Percentiles rank a stretch among this genome's conserved stretches.
Conservation (phyloP, 2,113 vertebrate species). For the Rhabdomys dilectus region DNA sequence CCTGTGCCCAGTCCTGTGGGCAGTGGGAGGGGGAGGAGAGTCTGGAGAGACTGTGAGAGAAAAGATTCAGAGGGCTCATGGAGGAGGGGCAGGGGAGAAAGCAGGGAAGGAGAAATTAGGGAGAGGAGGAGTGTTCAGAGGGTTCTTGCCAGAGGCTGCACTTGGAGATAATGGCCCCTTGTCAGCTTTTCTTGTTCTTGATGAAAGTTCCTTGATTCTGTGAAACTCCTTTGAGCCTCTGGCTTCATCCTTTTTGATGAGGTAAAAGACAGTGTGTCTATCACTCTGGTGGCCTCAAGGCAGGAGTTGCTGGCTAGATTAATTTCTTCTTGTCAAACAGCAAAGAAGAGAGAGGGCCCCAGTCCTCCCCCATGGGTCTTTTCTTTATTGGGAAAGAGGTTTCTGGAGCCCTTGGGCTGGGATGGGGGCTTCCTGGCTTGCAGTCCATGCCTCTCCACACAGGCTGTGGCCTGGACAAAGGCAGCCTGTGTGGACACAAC, state of each 20-base stretch:
- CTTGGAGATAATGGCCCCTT: not conserved
- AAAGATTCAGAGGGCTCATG: not conserved
- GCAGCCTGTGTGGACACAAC: constrained; percentile 63
- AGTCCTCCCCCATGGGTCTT: not conserved
- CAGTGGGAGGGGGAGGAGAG: not conserved
- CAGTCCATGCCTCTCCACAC: constrained; percentile 35
- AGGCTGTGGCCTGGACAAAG: constrained; percentile 77
- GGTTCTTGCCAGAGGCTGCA: not conserved
- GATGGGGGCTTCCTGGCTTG: constrained; percentile 53
- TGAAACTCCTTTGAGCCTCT: not conserved
- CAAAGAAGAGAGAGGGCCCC: not conserved
- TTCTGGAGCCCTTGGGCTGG: constrained; percentile 72
- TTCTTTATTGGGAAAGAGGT: constrained; percentile 63
- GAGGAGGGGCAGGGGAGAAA: not conserved
- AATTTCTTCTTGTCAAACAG: constrained; percentile 62
- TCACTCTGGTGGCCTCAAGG: not conserved
- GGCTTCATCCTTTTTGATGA: not conserved
- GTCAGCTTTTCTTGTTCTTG: not conserved
- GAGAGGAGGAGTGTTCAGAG: not conserved
- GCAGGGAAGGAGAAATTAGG: not conserved
- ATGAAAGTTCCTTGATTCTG: not conserved
- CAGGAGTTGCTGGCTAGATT: constrained; percentile 64
- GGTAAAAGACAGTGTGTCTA: not conserved
- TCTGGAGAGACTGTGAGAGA: not conserved
- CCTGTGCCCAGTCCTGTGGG: not conserved